A percentile compares a stretch with the other conserved stretches of the same genome.
Conservation (phyloP, 2,113 vertebrate species). For the Alligator sinensis region DNA sequence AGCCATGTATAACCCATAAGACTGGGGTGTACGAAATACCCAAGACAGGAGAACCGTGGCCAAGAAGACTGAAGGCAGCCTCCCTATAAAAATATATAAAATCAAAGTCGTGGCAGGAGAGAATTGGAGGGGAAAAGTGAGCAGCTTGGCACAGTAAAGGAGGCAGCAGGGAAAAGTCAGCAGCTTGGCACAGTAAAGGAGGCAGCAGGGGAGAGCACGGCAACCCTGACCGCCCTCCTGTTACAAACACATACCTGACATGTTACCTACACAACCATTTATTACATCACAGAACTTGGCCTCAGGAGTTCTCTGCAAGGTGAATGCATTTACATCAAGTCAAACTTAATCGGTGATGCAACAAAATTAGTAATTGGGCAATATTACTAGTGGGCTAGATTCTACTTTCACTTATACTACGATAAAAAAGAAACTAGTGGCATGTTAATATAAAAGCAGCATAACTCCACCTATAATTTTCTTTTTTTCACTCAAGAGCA, state of each 20-base stretch:
- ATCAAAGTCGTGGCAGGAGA: too few species aligned
- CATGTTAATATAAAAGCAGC: background rate
- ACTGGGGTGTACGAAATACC: too few species aligned
- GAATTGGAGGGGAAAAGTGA: too few species aligned
- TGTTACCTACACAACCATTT: background rate
- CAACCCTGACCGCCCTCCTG: too few species aligned
- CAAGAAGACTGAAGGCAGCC: too few species aligned
- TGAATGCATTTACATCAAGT: background rate
- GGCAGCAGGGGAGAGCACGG: too few species aligned
- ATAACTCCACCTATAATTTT: background rate
- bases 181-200: too few species aligned
- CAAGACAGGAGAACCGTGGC: too few species aligned
- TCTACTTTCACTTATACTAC: background rate
- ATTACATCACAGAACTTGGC: background rate
- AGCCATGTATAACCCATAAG: too few species aligned
- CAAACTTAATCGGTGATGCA: fast-evolving
- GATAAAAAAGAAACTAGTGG: background rate
- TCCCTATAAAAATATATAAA: too few species aligned
- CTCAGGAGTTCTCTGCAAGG: background rate
- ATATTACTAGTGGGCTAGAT: background rate
- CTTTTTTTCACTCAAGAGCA: slow-evolving; percentile 28
- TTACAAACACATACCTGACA: background rate
- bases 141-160: too few species aligned
- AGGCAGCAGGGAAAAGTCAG: too few species aligned
- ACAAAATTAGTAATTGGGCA: background rate